A percentile compares a stretch with the other conserved stretches of the same genome.
These are phyloP conservation scores for Anticlea derivata DNA, from an alignment of 2,888 invertebrate species.

Conservation along the genomic window DNA sequence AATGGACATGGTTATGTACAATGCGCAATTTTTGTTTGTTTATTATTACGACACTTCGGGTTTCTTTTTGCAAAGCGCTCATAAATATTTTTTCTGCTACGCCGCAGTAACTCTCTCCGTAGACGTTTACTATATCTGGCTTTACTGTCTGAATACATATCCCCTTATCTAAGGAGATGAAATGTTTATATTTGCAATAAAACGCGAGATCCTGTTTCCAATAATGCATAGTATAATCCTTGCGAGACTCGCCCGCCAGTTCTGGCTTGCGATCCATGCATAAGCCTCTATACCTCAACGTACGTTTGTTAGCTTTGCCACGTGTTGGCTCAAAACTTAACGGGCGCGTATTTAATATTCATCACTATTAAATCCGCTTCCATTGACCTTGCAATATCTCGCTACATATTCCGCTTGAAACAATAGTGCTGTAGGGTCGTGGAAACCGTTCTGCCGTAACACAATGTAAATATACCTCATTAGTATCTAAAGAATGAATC, in stretches of 20 bases:
- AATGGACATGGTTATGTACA: slow-evolving; percentile 34
- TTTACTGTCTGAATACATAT: slow-evolving; percentile 9
- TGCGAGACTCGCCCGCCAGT: slow-evolving; percentile 7
- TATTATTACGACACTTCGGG: slow-evolving; percentile 25
- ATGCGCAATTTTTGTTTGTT: slow-evolving; percentile 27
- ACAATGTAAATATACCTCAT: slow-evolving; percentile 20
- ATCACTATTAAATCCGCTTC: slow-evolving; percentile 45
- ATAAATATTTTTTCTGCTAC: slow-evolving; percentile 7
- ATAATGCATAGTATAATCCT: slow-evolving; percentile 26
- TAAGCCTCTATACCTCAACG: slow-evolving; percentile 55
- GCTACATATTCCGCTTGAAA: slow-evolving; percentile 18
- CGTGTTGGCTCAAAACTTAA: slow-evolving; percentile 42
- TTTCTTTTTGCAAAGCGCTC: slow-evolving; percentile 16
- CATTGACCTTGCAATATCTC: slow-evolving; percentile 34
- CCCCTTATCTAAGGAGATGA: slow-evolving; percentile 15
- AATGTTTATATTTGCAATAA: slow-evolving; percentile 19
- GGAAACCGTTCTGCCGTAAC: slow-evolving; percentile 8
- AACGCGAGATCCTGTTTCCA: slow-evolving; percentile 20
- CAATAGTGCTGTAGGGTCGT: slow-evolving; percentile 16
- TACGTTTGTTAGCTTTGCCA: slow-evolving; percentile 47
- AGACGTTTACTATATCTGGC: not conserved
- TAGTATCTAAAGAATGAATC: slow-evolving; percentile 7
- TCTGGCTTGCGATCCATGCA: slow-evolving; percentile 13
- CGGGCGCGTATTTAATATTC: slow-evolving; percentile 52
- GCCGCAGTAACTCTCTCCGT: not conserved